Base-by-base conservation (phyloP, 1,140 invertebrate genomes). In the Megathymus violae region DNA sequence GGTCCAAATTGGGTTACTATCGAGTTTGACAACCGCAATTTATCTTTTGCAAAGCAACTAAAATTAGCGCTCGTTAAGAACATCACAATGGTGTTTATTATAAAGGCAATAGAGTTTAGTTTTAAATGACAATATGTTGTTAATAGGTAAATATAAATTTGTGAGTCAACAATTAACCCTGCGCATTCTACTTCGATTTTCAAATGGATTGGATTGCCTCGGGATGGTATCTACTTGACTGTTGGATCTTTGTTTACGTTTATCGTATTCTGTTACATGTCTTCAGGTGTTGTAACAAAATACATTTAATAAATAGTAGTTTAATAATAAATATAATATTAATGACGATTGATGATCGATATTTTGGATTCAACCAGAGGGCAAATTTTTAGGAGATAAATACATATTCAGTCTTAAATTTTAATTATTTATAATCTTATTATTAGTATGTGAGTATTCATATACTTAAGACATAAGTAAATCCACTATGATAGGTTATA, bases 131-230 rank as follows among this genome's bases (percentile, higher is more conserved):
- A 13, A 9, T 41, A 22, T 6, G 1, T 65, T n/a, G 6, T 51
- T 4, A 38, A 56, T 43, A 1, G 10, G 25, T 5, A 44, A 38
- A 25, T 7, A 15, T 54, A 51, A 43, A 15, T 13, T 69, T 36
- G 64, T 47, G 15, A 25, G 44, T 38, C 16, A 60, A 74, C 71
- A 78, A 78, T 78, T 76, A 78, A 78, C 68, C 64, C 65, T 58
- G 47, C 59, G 65, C 69, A 68, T 64, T 70, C 52, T 63, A 69
- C 47, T 74, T 70, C 70, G 68, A 73, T 76, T 69, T 71, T 68
- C 73, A 78, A 78, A 78, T 78, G 76, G 76, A 78, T 78, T 78
- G 70, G 76, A 69, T 75, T 78, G 74, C 68, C 67, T 78, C 62
- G 63, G 36, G 36, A 41, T 54, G 19, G 15, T 54, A 43, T 13